These are phyloP conservation scores for Microplitis demolitor DNA, from an alignment of 1,140 invertebrate species.

Conservation along the genomic window DNA sequence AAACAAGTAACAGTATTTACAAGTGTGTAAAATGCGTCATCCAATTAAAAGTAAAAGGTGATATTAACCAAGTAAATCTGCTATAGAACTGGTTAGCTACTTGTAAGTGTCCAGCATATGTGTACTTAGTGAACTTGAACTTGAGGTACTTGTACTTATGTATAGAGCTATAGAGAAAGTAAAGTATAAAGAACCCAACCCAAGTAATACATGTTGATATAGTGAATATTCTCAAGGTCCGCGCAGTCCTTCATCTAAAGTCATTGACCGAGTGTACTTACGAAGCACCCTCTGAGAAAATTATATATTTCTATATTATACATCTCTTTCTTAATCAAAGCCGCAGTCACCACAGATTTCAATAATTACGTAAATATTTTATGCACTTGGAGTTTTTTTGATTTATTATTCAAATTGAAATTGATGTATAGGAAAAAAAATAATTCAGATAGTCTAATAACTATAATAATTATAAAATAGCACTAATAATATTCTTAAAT, in stretches of 20 bases:
- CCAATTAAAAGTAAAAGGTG: conserved; percentile 10
- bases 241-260: conserved; percentile 18
- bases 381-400: too few relatives aligned
- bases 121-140: conserved; percentile 44
- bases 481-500: too few relatives aligned
- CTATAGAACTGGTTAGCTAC: conserved; percentile 6
- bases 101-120: conserved; percentile 30
- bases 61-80: not conserved
- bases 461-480: too few relatives aligned
- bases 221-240: conserved; percentile 19
- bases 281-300: conserved; percentile 17
- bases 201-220: not conserved
- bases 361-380: not conserved
- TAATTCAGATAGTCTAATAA: too few relatives aligned
- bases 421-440: too few relatives aligned
- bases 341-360: conserved; percentile 1
- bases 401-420: too few relatives aligned
- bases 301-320: conserved; percentile 7
- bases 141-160: conserved; percentile 34
- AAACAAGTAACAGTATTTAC: not conserved
- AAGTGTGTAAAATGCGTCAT: conserved; percentile 4
- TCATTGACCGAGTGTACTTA: conserved; percentile 17
- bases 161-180: not conserved
- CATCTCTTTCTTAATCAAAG: conserved; percentile 11
- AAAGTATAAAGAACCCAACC: conserved; percentile 24